Evolutionary conservation across 2,113 vertebrate genomes (phyloP).

Genomic region (Mesocricetus auratus): DNA sequence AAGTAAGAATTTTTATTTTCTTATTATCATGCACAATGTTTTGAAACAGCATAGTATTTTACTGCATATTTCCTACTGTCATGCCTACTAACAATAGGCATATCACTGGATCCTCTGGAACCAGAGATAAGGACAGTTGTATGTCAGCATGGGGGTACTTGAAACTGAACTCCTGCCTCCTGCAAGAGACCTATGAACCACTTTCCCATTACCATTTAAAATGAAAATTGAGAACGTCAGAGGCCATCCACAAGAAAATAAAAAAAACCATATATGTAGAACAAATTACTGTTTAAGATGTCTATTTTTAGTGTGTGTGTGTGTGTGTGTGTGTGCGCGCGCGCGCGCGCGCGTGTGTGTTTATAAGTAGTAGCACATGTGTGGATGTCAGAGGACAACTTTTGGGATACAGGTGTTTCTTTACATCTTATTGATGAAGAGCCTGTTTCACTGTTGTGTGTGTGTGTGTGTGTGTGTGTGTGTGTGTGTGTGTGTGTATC

Average conservation of each 20-base stretch:
- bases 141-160: not conserved
- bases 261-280: not conserved
- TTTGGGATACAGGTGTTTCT: too few species aligned
- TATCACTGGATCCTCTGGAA: not conserved
- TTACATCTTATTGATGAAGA: too few species aligned
- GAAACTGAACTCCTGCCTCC: not conserved
- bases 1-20: not conserved
- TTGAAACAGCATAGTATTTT: not conserved
- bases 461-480: too few species aligned
- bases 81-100: not conserved
- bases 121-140: not conserved
- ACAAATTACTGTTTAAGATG: not conserved
- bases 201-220: not conserved
- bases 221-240: not conserved
- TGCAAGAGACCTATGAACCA: not conserved
- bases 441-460: too few species aligned
- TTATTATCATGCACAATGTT: not conserved
- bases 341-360: too few species aligned
- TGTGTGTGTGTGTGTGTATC: too few species aligned
- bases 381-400: too few species aligned
- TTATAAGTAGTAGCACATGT: too few species aligned
- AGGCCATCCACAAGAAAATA: not conserved
- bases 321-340: not conserved
- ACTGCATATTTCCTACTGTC: not conserved
- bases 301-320: not conserved